phyloP scores from a whole-genome alignment of 2,888 invertebrate species.

The Acanthosoma haemorrhoidale region DNA sequence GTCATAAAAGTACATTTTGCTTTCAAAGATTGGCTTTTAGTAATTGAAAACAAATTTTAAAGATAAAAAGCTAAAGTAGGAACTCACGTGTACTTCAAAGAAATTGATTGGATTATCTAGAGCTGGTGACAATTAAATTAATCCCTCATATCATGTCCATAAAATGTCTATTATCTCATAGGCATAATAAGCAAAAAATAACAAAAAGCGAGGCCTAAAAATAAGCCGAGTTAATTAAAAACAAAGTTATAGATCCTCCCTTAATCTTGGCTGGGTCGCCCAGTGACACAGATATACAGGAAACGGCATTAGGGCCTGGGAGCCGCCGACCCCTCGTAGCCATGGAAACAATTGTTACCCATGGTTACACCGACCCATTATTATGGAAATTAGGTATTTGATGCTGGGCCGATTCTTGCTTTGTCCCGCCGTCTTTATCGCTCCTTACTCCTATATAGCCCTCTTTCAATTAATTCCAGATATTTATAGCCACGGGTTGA shows the following conservation, averaged over 20 bases:
- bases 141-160: too few relatives aligned
- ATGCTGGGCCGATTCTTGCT: neutral
- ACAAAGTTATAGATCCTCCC: neutral
- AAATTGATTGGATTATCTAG: too few relatives aligned
- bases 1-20: too few relatives aligned
- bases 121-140: too few relatives aligned
- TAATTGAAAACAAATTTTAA: too few relatives aligned
- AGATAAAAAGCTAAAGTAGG: too few relatives aligned
- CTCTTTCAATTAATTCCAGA: neutral
- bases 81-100: too few relatives aligned
- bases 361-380: neutral
- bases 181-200: neutral
- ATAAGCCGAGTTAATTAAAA: neutral
- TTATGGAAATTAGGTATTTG: constrained; percentile 8
- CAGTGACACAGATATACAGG: constrained; percentile 10
- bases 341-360: constrained; percentile 10
- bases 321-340: neutral
- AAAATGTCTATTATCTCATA: too few relatives aligned
- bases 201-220: neutral
- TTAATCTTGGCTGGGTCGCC: neutral
- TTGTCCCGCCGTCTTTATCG: neutral
- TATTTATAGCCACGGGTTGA: too few relatives aligned
- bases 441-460: constrained; percentile 1
- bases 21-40: too few relatives aligned
- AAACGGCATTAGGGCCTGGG: constrained; percentile 3